Percentiles rank a stretch among this genome's conserved stretches.
These are phyloP conservation scores for Ridgeia piscesae DNA, from an alignment of 1,140 invertebrate genomes.

Conservation along the genomic window DNA sequence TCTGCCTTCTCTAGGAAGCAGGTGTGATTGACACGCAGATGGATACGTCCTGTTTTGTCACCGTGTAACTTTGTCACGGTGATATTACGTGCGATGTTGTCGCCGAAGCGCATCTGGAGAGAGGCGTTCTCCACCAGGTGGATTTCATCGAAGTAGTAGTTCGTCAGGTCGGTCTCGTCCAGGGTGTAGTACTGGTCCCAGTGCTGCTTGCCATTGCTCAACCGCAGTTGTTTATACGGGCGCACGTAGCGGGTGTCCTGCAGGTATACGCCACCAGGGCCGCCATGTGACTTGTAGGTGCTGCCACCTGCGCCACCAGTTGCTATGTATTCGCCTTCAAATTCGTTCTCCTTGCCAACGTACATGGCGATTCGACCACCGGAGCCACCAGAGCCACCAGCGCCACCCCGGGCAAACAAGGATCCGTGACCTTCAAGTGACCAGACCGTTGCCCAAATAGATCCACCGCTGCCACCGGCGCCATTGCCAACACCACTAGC, in stretches of 20 bases:
- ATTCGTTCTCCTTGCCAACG: conserved; percentile 36
- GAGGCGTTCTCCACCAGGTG: conserved; percentile 40
- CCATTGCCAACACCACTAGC: conserved; percentile 29
- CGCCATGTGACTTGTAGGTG: conserved; percentile 36
- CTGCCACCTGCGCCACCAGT: conserved; percentile 36
- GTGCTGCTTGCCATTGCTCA: conserved; percentile 35
- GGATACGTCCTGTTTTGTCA: conserved; percentile 40
- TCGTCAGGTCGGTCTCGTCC: conserved; percentile 32
- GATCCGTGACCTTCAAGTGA: conserved; percentile 43
- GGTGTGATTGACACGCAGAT: conserved; percentile 36
- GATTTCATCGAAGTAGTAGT: conserved; percentile 42
- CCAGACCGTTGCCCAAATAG: conserved; percentile 34
- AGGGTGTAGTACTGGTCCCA: conserved; percentile 41
- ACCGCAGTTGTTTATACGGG: conserved; percentile 34
- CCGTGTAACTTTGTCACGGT: conserved; percentile 38
- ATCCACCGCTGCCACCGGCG: conserved; percentile 46
- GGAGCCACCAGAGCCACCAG: conserved; percentile 37
- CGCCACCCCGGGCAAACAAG: conserved; percentile 35
- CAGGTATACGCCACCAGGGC: conserved; percentile 42
- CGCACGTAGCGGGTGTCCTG: conserved; percentile 36
- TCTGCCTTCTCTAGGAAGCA: conserved; percentile 38
- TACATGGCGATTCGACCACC: conserved; percentile 41
- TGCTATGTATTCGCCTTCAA: conserved; percentile 34
- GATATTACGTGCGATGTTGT: conserved; percentile 27
- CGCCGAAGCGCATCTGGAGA: conserved; percentile 35